Conservation (phyloP, 2,888 invertebrate genomes). For the Ennomos quercinarius region DNA sequence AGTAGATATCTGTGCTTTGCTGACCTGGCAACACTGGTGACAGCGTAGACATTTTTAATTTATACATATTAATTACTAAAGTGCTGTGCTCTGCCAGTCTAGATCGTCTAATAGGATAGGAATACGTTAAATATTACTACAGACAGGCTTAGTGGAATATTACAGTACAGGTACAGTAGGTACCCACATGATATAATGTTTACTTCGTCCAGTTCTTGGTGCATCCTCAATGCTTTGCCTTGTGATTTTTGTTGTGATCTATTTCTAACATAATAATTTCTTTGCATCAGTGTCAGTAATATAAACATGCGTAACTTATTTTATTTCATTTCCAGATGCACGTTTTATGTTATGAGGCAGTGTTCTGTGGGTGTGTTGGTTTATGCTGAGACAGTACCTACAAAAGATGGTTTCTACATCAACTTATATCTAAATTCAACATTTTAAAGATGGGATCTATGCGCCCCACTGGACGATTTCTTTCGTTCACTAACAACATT, state of each 20-base stretch:
- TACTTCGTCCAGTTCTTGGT: constrained; percentile 11
- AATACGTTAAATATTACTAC: too few species aligned
- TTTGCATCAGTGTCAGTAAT: constrained; percentile 51
- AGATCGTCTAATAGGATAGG: too few species aligned
- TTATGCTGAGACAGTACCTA: constrained; percentile 29
- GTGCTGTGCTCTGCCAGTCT: too few species aligned
- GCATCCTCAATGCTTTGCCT: constrained; percentile 49
- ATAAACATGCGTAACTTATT: constrained; percentile 57
- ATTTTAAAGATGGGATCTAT: constrained; percentile 84
- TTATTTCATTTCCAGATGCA: constrained; percentile 64
- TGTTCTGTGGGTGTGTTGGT: constrained; percentile 15
- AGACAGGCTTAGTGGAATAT: too few species aligned
- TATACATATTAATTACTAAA: too few species aligned
- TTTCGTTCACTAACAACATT: constrained; percentile 86
- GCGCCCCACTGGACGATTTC: constrained; percentile 86
- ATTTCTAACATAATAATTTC: constrained; percentile 63
- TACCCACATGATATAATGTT: too few species aligned
- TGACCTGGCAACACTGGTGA: too few species aligned
- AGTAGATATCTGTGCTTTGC: too few species aligned
- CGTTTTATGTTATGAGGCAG: constrained; percentile 49
- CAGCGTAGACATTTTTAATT: too few species aligned
- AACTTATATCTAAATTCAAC: constrained; percentile 33
- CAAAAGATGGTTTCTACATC: constrained; percentile 60
- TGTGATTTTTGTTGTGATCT: constrained; percentile 68
- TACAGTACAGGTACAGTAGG: too few species aligned